A percentile compares a stretch with the other conserved stretches of the same genome.
phyloP scores from a whole-genome alignment of 1,140 invertebrate genomes.

The Conopomorpha cramerella region DNA sequence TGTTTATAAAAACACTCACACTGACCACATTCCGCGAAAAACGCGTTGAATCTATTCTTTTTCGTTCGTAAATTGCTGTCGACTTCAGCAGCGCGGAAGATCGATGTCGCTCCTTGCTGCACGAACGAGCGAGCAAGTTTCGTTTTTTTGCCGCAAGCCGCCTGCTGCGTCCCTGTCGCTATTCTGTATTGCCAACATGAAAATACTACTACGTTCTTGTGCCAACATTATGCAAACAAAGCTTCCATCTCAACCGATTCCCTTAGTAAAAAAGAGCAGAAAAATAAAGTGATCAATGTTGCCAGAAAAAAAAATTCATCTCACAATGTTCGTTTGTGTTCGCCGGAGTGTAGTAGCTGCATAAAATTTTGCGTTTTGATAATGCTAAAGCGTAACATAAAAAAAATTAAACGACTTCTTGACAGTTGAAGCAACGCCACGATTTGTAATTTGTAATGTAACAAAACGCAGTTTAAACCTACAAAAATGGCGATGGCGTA shows the following conservation, averaged over 20 bases:
- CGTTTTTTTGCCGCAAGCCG: conserved; percentile 19
- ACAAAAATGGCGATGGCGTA: conserved; percentile 44
- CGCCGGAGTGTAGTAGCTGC: too few species aligned
- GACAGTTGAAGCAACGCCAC: conserved; percentile 14
- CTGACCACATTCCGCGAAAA: conserved; percentile 37
- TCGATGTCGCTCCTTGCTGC: too few species aligned
- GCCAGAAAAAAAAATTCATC: background rate
- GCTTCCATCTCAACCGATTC: too few species aligned
- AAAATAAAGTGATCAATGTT: background rate
- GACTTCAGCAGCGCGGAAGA: conserved; percentile 33
- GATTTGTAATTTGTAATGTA: conserved; percentile 4
- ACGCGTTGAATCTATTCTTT: conserved; percentile 27
- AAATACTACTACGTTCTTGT: background rate
- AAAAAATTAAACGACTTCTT: background rate
- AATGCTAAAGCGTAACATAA: background rate
- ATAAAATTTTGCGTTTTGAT: background rate
- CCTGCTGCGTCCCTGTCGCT: conserved; percentile 22
- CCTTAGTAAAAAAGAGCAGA: background rate
- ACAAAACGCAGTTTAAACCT: conserved; percentile 25
- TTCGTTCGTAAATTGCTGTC: conserved; percentile 33
- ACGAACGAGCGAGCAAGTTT: conserved; percentile 35
- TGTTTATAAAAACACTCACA: conserved; percentile 47
- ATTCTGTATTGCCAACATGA: background rate
- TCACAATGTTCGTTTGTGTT: background rate
- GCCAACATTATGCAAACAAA: too few species aligned